A percentile compares a stretch with the other conserved stretches of the same genome.
These are phyloP conservation scores for Petromus typicus DNA, from an alignment of 2,113 vertebrate genomes.

Conservation along the genomic window DNA sequence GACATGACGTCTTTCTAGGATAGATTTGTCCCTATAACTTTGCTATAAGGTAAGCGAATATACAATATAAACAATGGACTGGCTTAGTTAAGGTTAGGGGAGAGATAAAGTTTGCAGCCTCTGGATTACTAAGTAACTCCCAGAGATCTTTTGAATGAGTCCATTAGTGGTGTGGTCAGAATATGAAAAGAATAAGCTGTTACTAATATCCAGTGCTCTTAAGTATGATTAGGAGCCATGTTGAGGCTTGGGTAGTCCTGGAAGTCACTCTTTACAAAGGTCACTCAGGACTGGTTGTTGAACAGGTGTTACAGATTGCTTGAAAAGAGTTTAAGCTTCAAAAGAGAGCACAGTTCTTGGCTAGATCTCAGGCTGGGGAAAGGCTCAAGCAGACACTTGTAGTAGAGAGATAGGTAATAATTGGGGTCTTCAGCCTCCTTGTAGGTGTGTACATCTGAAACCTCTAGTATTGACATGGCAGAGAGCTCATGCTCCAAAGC, in stretches of 20 bases:
- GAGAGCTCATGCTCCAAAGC: background rate
- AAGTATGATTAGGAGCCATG: background rate
- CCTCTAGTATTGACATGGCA: background rate
- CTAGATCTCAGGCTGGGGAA: background rate
- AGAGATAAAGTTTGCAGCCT: background rate
- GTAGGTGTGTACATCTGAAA: background rate
- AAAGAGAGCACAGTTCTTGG: slow-evolving; percentile 13
- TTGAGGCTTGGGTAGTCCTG: background rate
- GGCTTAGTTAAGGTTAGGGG: background rate
- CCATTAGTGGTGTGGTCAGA: background rate
- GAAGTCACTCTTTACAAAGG: slow-evolving; percentile 24
- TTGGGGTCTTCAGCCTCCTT: background rate
- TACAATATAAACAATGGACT: background rate
- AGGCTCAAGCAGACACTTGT: background rate
- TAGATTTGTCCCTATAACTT: background rate
- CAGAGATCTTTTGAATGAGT: background rate
- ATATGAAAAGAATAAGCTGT: background rate
- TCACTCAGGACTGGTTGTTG: background rate
- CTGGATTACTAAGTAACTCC: slow-evolving; percentile 24
- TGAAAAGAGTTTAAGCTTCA: slow-evolving; percentile 20
- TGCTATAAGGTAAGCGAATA: background rate
- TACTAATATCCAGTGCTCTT: background rate
- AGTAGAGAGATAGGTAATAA: background rate
- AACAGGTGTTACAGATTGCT: background rate
- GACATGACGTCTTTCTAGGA: background rate